Evolutionary conservation across 2,888 invertebrate genomes (phyloP).

Genomic region (Meiosimyza platycephala): DNA sequence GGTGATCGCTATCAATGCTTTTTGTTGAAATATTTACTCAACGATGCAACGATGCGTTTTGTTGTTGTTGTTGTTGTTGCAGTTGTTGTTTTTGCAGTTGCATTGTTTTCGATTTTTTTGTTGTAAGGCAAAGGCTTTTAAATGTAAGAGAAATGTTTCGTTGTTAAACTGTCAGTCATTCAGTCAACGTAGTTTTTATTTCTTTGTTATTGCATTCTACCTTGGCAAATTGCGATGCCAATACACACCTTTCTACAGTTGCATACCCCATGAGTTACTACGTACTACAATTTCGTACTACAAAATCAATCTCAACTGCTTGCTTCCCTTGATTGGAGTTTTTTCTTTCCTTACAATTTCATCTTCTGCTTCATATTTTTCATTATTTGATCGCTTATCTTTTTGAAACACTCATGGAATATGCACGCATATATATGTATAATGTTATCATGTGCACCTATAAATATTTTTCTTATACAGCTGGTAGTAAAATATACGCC

Average conservation of each 20-base stretch:
- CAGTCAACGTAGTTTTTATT: slow-evolving; percentile 48
- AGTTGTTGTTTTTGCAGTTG: slow-evolving; percentile 46
- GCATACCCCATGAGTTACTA: neutral
- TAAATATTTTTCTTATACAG: no score
- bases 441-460: no score
- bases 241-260: slow-evolving; percentile 33
- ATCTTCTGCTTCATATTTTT: slow-evolving; percentile 38
- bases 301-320: neutral
- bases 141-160: slow-evolving; percentile 5
- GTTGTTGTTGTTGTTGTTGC: slow-evolving; percentile 37
- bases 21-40: slow-evolving; percentile 58
- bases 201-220: slow-evolving; percentile 3
- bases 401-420: slow-evolving; percentile 18
- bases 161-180: slow-evolving; percentile 45
- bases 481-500: no score
- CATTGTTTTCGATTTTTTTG: slow-evolving; percentile 11
- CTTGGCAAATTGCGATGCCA: slow-evolving; percentile 32
- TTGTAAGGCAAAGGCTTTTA: slow-evolving; percentile 19
- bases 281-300: neutral
- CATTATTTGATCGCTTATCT: slow-evolving; percentile 49
- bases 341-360: slow-evolving; percentile 37
- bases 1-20: slow-evolving; percentile 49
- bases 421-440: no score
- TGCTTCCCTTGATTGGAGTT: slow-evolving; percentile 35
- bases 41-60: slow-evolving; percentile 13